phyloP scores from a whole-genome alignment of 2,113 vertebrate genomes.

The Platysteira castanea region DNA sequence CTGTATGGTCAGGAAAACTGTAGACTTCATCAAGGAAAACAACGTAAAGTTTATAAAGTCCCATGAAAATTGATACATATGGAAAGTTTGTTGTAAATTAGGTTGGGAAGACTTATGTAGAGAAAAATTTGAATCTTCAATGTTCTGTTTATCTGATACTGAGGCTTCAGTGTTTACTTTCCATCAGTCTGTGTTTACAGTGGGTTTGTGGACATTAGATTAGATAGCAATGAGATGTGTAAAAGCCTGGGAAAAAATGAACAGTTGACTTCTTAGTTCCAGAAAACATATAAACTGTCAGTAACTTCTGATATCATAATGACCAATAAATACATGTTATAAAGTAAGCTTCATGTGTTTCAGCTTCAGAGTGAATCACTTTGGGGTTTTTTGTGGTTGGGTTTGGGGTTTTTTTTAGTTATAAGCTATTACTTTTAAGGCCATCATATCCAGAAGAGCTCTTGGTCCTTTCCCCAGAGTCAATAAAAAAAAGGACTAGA shows the following conservation, averaged over 20 bases:
- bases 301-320: not conserved
- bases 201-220: slow-evolving; percentile 22
- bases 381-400: not conserved
- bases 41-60: not conserved
- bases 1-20: not conserved
- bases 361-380: not conserved
- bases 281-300: not conserved
- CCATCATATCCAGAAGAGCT: not conserved
- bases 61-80: not conserved
- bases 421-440: not conserved
- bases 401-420: not conserved
- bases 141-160: not conserved
- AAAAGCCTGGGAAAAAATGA: slow-evolving; percentile 46
- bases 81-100: not conserved
- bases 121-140: not conserved
- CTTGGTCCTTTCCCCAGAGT: not conserved
- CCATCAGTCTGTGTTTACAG: slow-evolving; percentile 29
- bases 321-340: not conserved
- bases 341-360: not conserved
- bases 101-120: not conserved
- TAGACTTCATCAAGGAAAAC: not conserved
- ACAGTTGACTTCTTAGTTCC: not conserved
- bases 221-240: not conserved
- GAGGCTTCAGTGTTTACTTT: slow-evolving; percentile 37
- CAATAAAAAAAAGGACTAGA: not conserved